Evolutionary conservation across 2,113 vertebrate species (phyloP).

Genomic region (Cottus gobio): DNA sequence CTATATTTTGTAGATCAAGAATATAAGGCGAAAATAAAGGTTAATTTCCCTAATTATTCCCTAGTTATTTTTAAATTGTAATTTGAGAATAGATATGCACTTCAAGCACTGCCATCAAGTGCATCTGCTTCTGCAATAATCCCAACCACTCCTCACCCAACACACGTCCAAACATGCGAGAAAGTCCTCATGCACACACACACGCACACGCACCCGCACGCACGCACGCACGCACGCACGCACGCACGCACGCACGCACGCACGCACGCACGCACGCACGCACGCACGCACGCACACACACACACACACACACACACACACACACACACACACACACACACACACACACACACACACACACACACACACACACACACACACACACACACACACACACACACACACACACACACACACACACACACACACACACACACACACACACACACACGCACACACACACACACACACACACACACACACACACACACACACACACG

Average conservation of each 20-base stretch:
- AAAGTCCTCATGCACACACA: conserved; percentile 1
- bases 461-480: conserved; percentile 10
- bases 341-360: conserved; percentile 3
- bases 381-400: neutral
- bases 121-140: conserved; percentile 2
- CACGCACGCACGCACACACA: conserved; percentile 5
- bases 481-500: conserved; percentile 3
- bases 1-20: neutral
- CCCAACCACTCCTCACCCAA: neutral
- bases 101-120: conserved; percentile 10
- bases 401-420: conserved; percentile 13
- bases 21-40: neutral
- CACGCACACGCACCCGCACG: conserved; percentile 11
- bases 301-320: conserved; percentile 3
- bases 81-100: neutral
- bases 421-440: neutral
- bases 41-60: no score
- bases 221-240: neutral
- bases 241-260: no score
- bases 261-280: conserved; percentile 17
- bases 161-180: conserved; percentile 10
- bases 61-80: conserved; percentile 6
- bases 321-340: conserved; percentile 9
- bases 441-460: neutral
- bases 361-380: conserved; percentile 10